Evolutionary conservation across 2,113 vertebrate species (phyloP), one percentile per base, ranked within the genome.

Genomic region (Mastomys natalensis): DNA sequence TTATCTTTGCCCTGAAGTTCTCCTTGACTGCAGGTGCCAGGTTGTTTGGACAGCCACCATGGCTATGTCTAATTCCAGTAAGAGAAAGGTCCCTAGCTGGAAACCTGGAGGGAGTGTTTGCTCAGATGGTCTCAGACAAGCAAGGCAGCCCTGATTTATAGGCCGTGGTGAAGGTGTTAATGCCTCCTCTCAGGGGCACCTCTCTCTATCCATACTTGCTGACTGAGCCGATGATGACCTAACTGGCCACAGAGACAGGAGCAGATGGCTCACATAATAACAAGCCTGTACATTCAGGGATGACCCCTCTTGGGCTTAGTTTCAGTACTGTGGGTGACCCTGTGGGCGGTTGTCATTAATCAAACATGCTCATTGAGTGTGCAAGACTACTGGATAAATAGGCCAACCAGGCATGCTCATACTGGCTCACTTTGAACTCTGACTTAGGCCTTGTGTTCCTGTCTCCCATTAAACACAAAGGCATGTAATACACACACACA

Each of bases 201-300:
- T 93, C 93, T 70, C 5, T 7, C 94, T 73, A n/a, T 66, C 58
- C 58, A 5, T 62, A 45, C 55, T 51, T 68, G 77, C 90, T 64
- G 58, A 45, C 77, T 58, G 64, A 90, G 45, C 45, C 93, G 87
- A 62, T 55, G 90, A 95, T 0, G 37, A 90, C 92, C 70, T 97
- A 91, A 94, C 89, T 93, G 96, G 89, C 93, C 88, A 43, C 91
- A 94, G 95, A 93, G 93, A 96, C 82, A 0, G 22, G 72, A 96
- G 92, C 72, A 96, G 89, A 96, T 74, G 66, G 95, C 66, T 94
- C 91, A 95, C 77, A 45, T 95, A 94, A 95, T 96, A 89, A 98
- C 93, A 96, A 95, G 86, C 40, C 76, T 90, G 72, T 82, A 82
- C 97, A 80, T 55, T 80, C 60, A 73, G 26, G 91, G 53, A 77